Evolutionary conservation across 2,888 invertebrate genomes (phyloP), one percentile per base, ranked within the genome.

Genomic region (Pardosa pseudoannulata): DNA sequence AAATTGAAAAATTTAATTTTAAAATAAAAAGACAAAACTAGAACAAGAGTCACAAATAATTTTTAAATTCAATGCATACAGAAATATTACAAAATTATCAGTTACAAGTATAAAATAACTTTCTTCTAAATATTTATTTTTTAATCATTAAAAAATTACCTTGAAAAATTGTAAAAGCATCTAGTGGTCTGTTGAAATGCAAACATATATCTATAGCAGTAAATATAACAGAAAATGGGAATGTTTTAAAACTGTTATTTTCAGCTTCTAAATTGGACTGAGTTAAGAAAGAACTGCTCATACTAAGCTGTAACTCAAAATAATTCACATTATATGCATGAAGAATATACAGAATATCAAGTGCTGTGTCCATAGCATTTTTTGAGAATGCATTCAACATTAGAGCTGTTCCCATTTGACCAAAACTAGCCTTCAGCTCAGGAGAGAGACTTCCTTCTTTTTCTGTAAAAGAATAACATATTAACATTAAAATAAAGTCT

Each of bases 121-220:
- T n/a, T n/a, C n/a, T n/a, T n/a, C n/a, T n/a, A n/a, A n/a, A n/a
- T n/a, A n/a, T n/a, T n/a, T n/a, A n/a, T n/a, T n/a, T n/a, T n/a
- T n/a, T n/a, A n/a, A n/a, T n/a, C n/a, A n/a, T n/a, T n/a, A 36
- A 36, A 9, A 0, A 65, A 23, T 70, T 39, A 78, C 78, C 68
- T 70, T 78, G 36, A 27, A 70, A 78, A 3, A 78, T 27, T 31
- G 23, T n/a, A 70, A 36, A 78, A 27, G 78, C 78, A 50, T 68
- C 70, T 56, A 39, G 56, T 13, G 70, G 62, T 70, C 70, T 68
- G 36, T 56, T 36, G n/a, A 56, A 56, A n/a, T 78, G 78, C 0
- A 78, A 11, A 36, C 68, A 78, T 11, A 70, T 70, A 62, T 78
- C 78, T n/a, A 78, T 19, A n/a, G 78, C 78, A 70, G 19, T n/a